phyloP scores from a whole-genome alignment of 2,888 invertebrate species.

The Plagodis pulveraria region DNA sequence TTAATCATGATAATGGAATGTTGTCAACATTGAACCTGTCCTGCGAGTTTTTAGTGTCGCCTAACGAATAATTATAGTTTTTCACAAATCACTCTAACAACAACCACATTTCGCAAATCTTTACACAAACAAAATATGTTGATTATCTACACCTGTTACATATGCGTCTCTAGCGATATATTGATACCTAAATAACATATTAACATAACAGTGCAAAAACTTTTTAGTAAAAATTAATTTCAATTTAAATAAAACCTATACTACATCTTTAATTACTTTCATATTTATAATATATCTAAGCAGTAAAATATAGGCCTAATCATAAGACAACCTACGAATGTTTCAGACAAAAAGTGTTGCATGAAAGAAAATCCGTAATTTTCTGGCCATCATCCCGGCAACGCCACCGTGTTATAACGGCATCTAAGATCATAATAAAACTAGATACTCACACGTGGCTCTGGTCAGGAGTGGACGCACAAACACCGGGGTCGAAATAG shows the following conservation, averaged over 20 bases:
- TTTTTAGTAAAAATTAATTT: no score
- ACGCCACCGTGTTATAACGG: conserved; percentile 3
- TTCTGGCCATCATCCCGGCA: not conserved
- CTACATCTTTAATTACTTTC: no score
- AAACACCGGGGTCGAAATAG: conserved; percentile 61
- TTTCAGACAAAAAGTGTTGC: no score
- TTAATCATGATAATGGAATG: conserved; percentile 31
- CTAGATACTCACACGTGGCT: conserved; percentile 60
- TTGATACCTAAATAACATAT: no score
- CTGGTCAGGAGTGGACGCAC: conserved; percentile 38
- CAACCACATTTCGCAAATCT: not conserved
- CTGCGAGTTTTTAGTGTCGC: conserved; percentile 20
- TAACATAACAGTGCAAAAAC: no score
- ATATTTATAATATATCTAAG: no score
- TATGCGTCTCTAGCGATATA: no score
- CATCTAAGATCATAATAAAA: conserved; percentile 15
- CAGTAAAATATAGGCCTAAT: no score
- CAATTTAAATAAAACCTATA: no score
- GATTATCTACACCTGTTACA: no score
- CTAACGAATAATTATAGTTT: conserved; percentile 14
- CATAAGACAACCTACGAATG: no score
- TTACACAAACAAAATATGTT: not conserved
- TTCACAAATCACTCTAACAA: conserved; percentile 6
- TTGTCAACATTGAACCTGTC: conserved; percentile 23
- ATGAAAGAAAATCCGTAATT: no score